Conservation (phyloP, 2,113 vertebrate species). For the Tragelaphus strepsiceros region DNA sequence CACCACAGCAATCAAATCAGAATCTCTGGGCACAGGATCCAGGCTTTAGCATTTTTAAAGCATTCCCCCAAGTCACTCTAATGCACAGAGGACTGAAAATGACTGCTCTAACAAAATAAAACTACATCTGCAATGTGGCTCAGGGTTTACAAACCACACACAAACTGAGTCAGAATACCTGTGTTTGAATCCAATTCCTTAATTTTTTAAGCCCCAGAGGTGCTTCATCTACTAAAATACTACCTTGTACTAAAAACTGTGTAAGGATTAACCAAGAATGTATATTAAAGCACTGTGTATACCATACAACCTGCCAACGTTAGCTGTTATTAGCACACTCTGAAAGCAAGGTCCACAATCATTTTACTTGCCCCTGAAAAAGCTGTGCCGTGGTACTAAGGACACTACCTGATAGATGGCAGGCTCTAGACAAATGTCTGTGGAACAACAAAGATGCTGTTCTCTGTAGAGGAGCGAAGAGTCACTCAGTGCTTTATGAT, state of each 20-base stretch:
- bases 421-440: neutral
- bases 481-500: neutral
- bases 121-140: neutral
- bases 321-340: neutral
- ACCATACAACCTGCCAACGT: neutral
- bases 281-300: neutral
- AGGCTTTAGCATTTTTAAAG: neutral
- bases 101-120: neutral
- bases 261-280: neutral
- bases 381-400: neutral
- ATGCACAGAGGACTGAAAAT: neutral
- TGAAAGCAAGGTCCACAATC: neutral
- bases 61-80: neutral
- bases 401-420: neutral
- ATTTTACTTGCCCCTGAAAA: neutral
- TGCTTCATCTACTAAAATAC: neutral
- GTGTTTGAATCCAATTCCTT: neutral
- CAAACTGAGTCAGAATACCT: neutral
- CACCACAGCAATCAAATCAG: neutral
- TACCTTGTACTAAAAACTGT: neutral
- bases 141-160: neutral
- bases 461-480: neutral
- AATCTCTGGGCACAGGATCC: neutral
- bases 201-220: neutral
- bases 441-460: neutral